phyloP scores from a whole-genome alignment of 2,113 vertebrate species.

The Cyphomyrus discorhynchus region DNA sequence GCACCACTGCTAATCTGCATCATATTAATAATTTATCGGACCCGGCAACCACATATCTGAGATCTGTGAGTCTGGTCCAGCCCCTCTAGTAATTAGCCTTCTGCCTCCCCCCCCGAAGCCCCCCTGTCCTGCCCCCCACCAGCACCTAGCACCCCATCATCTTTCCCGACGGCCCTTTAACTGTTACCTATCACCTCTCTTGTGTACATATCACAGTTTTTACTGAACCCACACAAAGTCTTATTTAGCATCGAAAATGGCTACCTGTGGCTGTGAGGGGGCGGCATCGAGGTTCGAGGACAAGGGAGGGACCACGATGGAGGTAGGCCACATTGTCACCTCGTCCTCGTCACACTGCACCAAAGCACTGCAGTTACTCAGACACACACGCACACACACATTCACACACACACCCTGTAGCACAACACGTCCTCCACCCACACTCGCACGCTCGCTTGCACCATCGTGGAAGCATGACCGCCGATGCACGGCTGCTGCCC shows the following conservation, averaged over 20 bases:
- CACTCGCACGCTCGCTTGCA: background rate
- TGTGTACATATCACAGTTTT: background rate
- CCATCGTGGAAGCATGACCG: background rate
- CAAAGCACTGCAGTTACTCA: slow-evolving; percentile 44
- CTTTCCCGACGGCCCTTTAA: slow-evolving; percentile 3
- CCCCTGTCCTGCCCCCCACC: background rate
- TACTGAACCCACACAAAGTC: background rate
- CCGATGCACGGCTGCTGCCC: background rate
- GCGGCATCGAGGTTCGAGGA: background rate
- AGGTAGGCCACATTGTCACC: background rate
- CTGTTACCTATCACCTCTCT: slow-evolving; percentile 18
- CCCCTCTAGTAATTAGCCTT: background rate
- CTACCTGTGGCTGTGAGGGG: background rate
- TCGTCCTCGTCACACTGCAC: slow-evolving; percentile 28
- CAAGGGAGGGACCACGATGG: background rate
- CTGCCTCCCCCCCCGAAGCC: background rate
- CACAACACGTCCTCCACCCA: background rate
- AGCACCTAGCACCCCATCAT: slow-evolving; percentile 27
- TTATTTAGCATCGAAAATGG: background rate
- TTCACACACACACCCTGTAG: background rate
- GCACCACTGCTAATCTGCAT: slow-evolving; percentile 59
- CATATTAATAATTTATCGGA: slow-evolving; percentile 66
- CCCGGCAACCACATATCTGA: slow-evolving; percentile 46
- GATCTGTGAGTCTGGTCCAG: slow-evolving; percentile 24
- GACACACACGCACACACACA: slow-evolving; percentile 37